Evolutionary conservation across 1,140 invertebrate species (phyloP).

Genomic region (Tetragonula clypearis): DNA sequence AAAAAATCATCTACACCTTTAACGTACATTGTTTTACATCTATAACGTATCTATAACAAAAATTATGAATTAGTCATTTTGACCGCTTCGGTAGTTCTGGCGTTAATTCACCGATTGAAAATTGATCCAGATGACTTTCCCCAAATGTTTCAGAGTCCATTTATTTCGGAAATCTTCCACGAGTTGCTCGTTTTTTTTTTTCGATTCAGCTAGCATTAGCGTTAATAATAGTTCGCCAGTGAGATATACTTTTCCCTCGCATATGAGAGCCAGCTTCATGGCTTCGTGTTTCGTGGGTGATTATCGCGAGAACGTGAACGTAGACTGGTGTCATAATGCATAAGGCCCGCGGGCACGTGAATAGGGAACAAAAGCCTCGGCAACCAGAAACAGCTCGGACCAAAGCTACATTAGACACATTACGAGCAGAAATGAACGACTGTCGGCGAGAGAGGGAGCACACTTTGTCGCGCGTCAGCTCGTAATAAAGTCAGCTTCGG

Average conservation of each 20-base stretch:
- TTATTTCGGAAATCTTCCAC: no score
- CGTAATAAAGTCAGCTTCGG: slow-evolving; percentile 44
- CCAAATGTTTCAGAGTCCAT: no score
- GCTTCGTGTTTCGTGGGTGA: slow-evolving; percentile 4
- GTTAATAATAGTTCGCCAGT: not conserved
- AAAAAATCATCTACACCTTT: no score
- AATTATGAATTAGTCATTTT: no score
- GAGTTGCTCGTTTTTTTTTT: no score
- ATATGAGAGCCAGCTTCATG: not conserved
- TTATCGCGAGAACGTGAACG: slow-evolving; percentile 14
- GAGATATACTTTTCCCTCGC: not conserved
- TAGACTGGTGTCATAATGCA: slow-evolving; percentile 36
- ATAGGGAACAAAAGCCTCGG: slow-evolving; percentile 54
- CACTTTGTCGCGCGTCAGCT: slow-evolving; percentile 51
- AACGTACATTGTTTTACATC: no score
- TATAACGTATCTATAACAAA: no score
- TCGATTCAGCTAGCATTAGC: no score
- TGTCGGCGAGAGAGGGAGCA: not conserved
- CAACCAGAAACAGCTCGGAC: slow-evolving; percentile 53
- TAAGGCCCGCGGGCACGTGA: slow-evolving; percentile 37
- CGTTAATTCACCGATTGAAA: no score
- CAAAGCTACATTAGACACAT: slow-evolving; percentile 58
- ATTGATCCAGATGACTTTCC: no score
- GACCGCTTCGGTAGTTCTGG: no score
- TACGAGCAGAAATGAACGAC: slow-evolving; percentile 61